These are phyloP conservation scores for Microctenopoma steveboyesi DNA, from an alignment of 2,797 vertebrate genomes.

Conservation along the genomic window DNA sequence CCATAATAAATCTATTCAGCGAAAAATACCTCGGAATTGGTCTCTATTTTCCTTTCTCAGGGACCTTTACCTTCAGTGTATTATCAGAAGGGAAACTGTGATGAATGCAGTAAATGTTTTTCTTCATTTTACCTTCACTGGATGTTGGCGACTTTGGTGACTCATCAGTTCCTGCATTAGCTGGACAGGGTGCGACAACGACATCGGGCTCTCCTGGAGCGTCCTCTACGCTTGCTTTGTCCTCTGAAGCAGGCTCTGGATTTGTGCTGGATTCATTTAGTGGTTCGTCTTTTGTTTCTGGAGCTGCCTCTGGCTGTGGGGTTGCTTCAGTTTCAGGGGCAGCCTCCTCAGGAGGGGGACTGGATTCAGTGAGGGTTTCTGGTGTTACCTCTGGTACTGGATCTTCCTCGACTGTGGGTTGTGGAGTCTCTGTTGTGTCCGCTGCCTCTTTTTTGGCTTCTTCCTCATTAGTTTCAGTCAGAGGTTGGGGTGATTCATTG, in stretches of 20 bases:
- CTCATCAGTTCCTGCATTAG: conserved; percentile 38
- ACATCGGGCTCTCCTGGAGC: neutral
- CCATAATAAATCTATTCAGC: conserved; percentile 14
- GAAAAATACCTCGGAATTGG: conserved; percentile 8
- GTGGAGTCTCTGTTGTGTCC: conserved; percentile 10
- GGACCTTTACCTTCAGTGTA: conserved; percentile 1
- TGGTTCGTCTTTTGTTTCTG: conserved; percentile 47
- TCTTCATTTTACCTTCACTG: conserved; percentile 58
- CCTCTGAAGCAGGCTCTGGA: conserved; percentile 42
- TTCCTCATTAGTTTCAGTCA: conserved; percentile 29
- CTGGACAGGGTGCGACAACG: conserved; percentile 13
- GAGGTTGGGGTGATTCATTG: conserved; percentile 34
- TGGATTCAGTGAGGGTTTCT: conserved; percentile 42
- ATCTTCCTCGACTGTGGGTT: conserved; percentile 30
- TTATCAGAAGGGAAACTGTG: conserved; percentile 9
- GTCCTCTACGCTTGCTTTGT: conserved; percentile 17
- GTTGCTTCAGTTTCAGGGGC: conserved; percentile 24
- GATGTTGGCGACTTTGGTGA: conserved; percentile 15
- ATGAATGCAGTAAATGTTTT: conserved; percentile 2
- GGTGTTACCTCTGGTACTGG: conserved; percentile 26
- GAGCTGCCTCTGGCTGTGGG: conserved; percentile 32
- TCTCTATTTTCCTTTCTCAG: conserved; percentile 2
- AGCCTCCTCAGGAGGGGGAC: conserved; percentile 33
- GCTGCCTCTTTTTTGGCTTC: conserved; percentile 45
- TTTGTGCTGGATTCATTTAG: conserved; percentile 13